Conservation (phyloP, 2,888 invertebrate genomes). For the Lycia hirtaria region DNA sequence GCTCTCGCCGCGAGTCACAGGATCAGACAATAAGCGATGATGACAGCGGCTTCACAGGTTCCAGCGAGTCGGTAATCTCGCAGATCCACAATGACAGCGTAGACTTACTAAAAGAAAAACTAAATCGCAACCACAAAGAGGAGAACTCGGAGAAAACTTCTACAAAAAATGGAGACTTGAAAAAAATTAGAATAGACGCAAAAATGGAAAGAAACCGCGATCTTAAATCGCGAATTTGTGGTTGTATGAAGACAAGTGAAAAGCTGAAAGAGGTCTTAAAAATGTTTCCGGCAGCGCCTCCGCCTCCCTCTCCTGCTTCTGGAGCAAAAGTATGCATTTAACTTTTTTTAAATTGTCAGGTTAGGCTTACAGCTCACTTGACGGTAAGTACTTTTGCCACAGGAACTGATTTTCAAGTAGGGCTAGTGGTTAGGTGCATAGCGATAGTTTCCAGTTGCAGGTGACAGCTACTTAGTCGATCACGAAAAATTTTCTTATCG, state of each 20-base stretch:
- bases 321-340: background rate
- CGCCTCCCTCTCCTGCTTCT: conserved; percentile 27
- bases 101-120: background rate
- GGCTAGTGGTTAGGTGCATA: too few relatives aligned
- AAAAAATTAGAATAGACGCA: background rate
- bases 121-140: background rate
- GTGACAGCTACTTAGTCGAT: too few relatives aligned
- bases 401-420: too few relatives aligned
- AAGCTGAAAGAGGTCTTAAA: conserved; percentile 65
- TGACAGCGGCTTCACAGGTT: too few relatives aligned
- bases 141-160: background rate
- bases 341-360: background rate
- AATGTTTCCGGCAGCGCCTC: conserved; percentile 65
- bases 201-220: background rate
- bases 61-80: too few relatives aligned
- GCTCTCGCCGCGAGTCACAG: too few relatives aligned
- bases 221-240: conserved; percentile 46
- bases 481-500: too few relatives aligned
- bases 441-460: too few relatives aligned
- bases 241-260: conserved; percentile 71
- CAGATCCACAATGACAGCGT: background rate
- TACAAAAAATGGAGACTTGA: background rate
- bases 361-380: too few relatives aligned
- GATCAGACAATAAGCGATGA: background rate
- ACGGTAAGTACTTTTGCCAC: too few relatives aligned